phyloP scores from a whole-genome alignment of 2,113 vertebrate genomes.

The Elephantulus edwardii region DNA sequence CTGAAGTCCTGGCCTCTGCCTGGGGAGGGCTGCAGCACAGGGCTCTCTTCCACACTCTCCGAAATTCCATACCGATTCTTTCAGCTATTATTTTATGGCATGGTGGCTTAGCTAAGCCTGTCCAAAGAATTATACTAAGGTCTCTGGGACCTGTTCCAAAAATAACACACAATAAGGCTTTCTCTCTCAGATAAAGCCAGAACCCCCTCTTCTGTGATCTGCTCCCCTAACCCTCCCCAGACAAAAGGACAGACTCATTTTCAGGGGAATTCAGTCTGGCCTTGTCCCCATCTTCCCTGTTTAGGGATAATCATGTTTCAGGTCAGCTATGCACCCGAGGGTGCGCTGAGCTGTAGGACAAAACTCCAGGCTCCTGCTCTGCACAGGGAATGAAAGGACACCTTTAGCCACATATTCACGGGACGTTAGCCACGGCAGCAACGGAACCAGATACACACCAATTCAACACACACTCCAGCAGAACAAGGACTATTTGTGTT shows the following conservation, averaged over 20 bases:
- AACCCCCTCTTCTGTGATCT: slow-evolving; percentile 54
- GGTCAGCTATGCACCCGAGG: neutral
- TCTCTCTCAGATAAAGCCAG: slow-evolving; percentile 71
- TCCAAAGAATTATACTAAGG: slow-evolving; percentile 54
- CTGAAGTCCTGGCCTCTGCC: slow-evolving; percentile 51
- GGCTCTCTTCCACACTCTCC: slow-evolving; percentile 62
- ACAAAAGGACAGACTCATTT: slow-evolving; percentile 56
- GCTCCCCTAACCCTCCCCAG: slow-evolving; percentile 4
- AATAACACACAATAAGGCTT: slow-evolving; percentile 75
- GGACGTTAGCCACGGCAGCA: neutral
- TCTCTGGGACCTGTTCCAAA: slow-evolving; percentile 73
- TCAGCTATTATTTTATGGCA: slow-evolving; percentile 65
- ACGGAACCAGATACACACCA: neutral
- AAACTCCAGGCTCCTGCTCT: neutral
- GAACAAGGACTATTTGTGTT: neutral
- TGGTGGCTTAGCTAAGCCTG: slow-evolving; percentile 59
- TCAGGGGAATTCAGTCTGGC: slow-evolving; percentile 41
- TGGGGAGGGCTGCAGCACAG: slow-evolving; percentile 49
- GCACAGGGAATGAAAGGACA: neutral
- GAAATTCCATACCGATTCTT: slow-evolving; percentile 59
- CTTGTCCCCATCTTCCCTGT: slow-evolving; percentile 5
- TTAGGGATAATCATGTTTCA: slow-evolving; percentile 11
- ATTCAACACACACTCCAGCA: neutral
- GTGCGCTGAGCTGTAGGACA: slow-evolving; percentile 5
- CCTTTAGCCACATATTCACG: neutral